These are phyloP conservation scores for Prionailurus viverrinus DNA, from an alignment of 2,113 vertebrate genomes.

Conservation along the genomic window DNA sequence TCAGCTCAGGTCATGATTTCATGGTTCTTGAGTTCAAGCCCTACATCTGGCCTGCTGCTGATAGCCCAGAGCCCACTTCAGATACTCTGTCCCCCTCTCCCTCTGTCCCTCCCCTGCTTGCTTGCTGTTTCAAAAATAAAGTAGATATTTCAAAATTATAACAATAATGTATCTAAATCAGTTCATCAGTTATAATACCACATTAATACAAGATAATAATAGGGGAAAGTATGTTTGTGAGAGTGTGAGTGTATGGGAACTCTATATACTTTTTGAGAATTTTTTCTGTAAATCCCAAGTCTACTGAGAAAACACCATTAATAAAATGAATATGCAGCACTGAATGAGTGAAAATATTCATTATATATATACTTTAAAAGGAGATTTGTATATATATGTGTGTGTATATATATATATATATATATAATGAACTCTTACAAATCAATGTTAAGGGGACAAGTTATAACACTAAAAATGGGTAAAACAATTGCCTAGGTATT, in stretches of 20 bases:
- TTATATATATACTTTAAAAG: neutral
- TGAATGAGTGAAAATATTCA: neutral
- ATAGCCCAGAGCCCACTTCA: no score
- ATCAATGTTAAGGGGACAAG: neutral
- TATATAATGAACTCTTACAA: neutral
- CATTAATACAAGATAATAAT: neutral
- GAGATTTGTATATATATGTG: no score
- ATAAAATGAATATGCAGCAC: neutral
- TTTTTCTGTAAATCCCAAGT: neutral
- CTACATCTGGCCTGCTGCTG: no score
- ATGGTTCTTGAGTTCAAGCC: no score
- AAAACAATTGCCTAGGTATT: neutral
- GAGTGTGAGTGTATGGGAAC: neutral
- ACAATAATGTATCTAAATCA: neutral
- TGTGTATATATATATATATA: no score
- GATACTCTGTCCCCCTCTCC: no score
- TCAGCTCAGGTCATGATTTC: no score
- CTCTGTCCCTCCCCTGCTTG: no score
- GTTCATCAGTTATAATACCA: neutral
- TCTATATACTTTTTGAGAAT: neutral
- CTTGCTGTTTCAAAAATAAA: no score
- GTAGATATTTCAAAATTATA: no score
- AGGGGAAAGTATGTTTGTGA: neutral
- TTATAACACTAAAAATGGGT: neutral
- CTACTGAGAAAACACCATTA: neutral